A percentile compares a stretch with the other conserved stretches of the same genome.
Conservation (phyloP, 2,113 vertebrate genomes). For the Aptenodytes patagonicus region DNA sequence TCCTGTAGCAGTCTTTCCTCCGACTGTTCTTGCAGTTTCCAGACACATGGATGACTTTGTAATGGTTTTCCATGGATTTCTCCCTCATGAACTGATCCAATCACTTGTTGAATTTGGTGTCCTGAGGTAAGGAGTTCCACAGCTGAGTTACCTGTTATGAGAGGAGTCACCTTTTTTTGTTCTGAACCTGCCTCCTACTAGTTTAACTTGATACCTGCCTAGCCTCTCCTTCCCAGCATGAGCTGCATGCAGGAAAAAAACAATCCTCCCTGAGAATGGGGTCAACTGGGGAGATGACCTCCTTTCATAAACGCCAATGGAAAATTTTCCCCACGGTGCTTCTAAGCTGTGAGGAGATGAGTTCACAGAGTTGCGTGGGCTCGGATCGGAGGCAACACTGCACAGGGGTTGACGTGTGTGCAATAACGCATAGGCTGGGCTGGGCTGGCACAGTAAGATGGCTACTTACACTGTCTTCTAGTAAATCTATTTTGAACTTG, state of each 20-base stretch:
- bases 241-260: neutral
- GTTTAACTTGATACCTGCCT: neutral
- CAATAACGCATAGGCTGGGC: neutral
- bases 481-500: neutral
- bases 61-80: neutral
- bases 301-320: neutral
- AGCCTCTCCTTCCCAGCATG: neutral
- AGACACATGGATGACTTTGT: neutral
- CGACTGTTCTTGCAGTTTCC: neutral
- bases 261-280: neutral
- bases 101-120: neutral
- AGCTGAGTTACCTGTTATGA: neutral
- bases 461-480: neutral
- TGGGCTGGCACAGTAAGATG: neutral
- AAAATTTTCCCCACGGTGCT: neutral
- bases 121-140: neutral
- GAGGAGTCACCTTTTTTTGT: neutral
- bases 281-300: neutral
- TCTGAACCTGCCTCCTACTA: neutral
- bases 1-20: neutral
- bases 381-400: neutral
- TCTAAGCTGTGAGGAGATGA: neutral
- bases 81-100: neutral
- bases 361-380: neutral
- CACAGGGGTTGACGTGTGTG: rapidly evolving